These are phyloP conservation scores for Oryzias melastigma DNA, from an alignment of 2,113 vertebrate genomes.

Conservation along the genomic window DNA sequence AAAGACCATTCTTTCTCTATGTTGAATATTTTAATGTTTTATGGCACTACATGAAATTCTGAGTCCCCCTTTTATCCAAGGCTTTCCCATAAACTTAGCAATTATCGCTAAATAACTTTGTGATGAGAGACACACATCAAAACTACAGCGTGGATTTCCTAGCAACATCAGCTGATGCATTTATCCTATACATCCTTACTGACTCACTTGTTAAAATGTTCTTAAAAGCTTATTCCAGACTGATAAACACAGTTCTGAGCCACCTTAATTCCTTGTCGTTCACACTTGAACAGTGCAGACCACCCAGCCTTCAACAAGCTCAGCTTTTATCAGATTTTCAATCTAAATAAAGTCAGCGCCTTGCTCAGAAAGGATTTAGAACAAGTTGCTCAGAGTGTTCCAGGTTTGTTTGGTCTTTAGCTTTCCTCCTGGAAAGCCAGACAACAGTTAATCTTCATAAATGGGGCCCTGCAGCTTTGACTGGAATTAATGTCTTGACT, in stretches of 20 bases:
- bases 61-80: no score
- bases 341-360: slow-evolving; percentile 69
- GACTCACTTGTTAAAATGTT: slow-evolving; percentile 26
- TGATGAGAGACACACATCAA: slow-evolving; percentile 44
- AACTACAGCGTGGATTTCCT: slow-evolving; percentile 13
- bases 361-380: slow-evolving; percentile 62
- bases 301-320: slow-evolving; percentile 53
- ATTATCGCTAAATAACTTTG: no score
- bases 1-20: no score
- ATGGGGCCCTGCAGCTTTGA: slow-evolving; percentile 50
- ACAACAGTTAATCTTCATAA: slow-evolving; percentile 60
- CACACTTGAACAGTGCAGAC: slow-evolving; percentile 60
- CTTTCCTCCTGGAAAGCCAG: slow-evolving; percentile 58
- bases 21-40: no score
- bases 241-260: slow-evolving; percentile 39
- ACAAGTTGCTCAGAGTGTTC: slow-evolving; percentile 54
- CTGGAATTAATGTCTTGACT: slow-evolving; percentile 62
- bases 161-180: slow-evolving; percentile 26
- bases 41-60: no score
- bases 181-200: slow-evolving; percentile 24
- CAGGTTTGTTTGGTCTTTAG: slow-evolving; percentile 39
- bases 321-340: slow-evolving; percentile 61
- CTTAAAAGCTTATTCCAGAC: slow-evolving; percentile 34
- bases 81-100: no score
- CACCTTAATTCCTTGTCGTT: slow-evolving; percentile 47